Evolutionary conservation across 2,113 vertebrate species (phyloP), one percentile per base, ranked within the genome.

Genomic region (Nicator chloris): DNA sequence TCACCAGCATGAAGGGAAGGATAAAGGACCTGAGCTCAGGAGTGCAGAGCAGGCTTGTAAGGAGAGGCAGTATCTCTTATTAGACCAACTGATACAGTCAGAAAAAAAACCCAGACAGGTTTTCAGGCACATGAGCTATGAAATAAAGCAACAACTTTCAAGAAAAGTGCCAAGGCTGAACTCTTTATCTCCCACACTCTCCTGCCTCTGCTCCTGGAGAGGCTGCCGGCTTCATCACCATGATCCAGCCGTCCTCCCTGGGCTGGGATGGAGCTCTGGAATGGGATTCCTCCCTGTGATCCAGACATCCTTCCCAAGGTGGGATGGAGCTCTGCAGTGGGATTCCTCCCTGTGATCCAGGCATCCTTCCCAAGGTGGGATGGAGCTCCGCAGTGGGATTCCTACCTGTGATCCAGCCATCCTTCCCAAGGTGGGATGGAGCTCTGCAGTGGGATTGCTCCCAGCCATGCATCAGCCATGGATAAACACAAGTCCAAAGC

Each of bases 91-190:
- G 90, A 96, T 73, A 80, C 9, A 85, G 75, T 5, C 75, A 80
- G 77, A 54, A 53, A 42, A 70, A 57, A n/a, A 59, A 6, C 1
- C 4, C 53, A 88, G 57, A 60, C 90, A 90, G 63, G 54, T n/a
- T 92, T 89, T 90, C 85, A 93, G 82, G 49, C 90, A 79, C 57
- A 28, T 0, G 7, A 72, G 75, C 78, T 61, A 79, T 31, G 66
- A 85, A 88, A 95, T 30, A 90, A 91, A 94, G 66, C 63, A 93
- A 66, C 78, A 94, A 68, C 90, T 85, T 96, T 39, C 27, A 49
- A 78, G 65, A 27, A 42, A 77, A 82, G 88, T 31, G 71, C 85
- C 54, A 57, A 89, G 77, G 73, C 65, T 89, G 89, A 92, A 82
- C 77, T 57, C 73, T 90, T 90, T 86, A 90, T 90, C 71, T 83